Base-by-base conservation (phyloP, 92 coral and sea anemone species). In the Meandrina meandrites region DNA sequence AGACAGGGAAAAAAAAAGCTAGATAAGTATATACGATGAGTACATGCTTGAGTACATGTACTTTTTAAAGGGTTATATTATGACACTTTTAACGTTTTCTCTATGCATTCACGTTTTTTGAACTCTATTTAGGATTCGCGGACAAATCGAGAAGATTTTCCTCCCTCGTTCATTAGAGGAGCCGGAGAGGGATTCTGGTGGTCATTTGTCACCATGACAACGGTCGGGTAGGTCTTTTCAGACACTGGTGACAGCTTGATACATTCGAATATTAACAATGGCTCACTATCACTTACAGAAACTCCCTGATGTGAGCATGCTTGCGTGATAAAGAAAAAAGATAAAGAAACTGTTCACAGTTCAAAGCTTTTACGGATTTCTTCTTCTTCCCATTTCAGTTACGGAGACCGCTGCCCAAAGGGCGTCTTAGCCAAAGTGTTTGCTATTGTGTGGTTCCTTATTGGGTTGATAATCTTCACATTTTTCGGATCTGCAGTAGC, bases 171-270 rank as follows among this genome's bases (percentile, higher is more conserved):
- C 36, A 67, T 81, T 27, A 57, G 62, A 57, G 84, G 84, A 7
- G 47, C 75, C 42, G 67, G 35, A 54, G 83, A 79, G 27, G 83
- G 83, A 17, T 79, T 79, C 83, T 79, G 83, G 83, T 79, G 84
- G 84, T 62, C 84, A 18, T 81, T 81, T 31, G 62, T 81, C 24
- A 81, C 84, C 74, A 81, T 81, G 84, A 81, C 84, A 64, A 81
- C 84, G 0, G 84, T 81, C 22, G 84, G 84, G 84, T 81, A 62
- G 13, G 84, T 57, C 24, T 27, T 16, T n/a, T 14, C 13, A 15
- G 24, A 54, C 51, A 15, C 81, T 17, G 13, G n/a, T 35, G 14
- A 22, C 32, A 27, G 35, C 21, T 53, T 53, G 58, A n/a, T n/a
- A n/a, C n/a, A n/a, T n/a, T n/a, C n/a, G n/a, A n/a, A n/a, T n/a